A percentile compares a stretch with the other conserved stretches of the same genome.
Evolutionary conservation across 2,888 invertebrate genomes (phyloP).

Genomic region (Papilio protenor): DNA sequence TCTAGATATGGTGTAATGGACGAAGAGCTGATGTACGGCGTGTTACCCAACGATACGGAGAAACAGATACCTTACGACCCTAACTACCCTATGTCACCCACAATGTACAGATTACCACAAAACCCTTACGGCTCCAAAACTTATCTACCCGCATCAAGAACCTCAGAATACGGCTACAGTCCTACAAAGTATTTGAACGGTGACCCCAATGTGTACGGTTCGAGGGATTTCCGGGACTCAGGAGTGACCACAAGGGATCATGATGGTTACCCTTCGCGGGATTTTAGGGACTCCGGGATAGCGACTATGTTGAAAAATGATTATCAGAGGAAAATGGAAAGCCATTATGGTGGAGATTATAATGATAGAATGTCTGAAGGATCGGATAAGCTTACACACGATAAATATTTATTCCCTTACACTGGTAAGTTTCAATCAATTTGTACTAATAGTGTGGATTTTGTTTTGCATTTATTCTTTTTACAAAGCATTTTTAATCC

Average conservation of each 20-base stretch:
- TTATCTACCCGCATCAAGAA: conserved; percentile 69
- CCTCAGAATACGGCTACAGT: conserved; percentile 80
- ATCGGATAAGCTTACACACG: conserved; percentile 88
- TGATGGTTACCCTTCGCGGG: conserved; percentile 74
- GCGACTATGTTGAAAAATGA: conserved; percentile 82
- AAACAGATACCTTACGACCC: conserved; percentile 80
- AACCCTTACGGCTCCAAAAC: conserved; percentile 82
- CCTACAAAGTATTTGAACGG: conserved; percentile 76
- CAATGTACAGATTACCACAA: conserved; percentile 75
- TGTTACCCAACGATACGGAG: conserved; percentile 71
- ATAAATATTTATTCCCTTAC: conserved; percentile 93
- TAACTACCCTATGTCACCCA: conserved; percentile 79
- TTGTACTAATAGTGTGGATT: conserved; percentile 18
- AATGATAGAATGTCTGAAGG: conserved; percentile 88
- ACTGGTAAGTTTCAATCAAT: conserved; percentile 82
- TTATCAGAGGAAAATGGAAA: conserved; percentile 79
- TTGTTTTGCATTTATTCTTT: conserved; percentile 26
- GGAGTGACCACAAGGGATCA: conserved; percentile 73
- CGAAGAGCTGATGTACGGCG: conserved; percentile 78
- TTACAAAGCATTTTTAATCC: conserved; percentile 1
- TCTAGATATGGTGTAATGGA: conserved; percentile 79
- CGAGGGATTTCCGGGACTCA: conserved; percentile 71
- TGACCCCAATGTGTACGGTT: conserved; percentile 73
- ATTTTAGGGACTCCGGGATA: conserved; percentile 79
- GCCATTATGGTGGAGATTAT: conserved; percentile 80